Base-by-base conservation (phyloP, 2,113 vertebrate genomes). In the Anarrhichthys ocellatus region DNA sequence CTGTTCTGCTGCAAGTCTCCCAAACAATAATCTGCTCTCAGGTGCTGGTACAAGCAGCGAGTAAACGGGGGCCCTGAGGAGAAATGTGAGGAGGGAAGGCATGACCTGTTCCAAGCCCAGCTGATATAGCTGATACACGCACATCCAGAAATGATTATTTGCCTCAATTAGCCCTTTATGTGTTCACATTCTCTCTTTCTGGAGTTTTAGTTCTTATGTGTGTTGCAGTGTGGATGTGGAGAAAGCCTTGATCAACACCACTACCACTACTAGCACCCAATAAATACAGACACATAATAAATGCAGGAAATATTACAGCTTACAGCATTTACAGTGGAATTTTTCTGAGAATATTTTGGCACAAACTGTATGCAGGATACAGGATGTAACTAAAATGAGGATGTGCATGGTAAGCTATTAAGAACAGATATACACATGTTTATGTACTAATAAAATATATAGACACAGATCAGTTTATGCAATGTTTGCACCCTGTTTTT, bases 51-150 rank as follows among this genome's bases (percentile, higher is more conserved):
- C 81, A 88, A 92, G 73, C 90, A 86, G 73, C 86, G 89, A 65
- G 74, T 91, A 74, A 93, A 94, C 38, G 88, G 94, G 87, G 87
- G 81, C 72, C 90, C 85, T 79, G 88, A 90, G 80, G 92, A 94
- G 87, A 92, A 88, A 84, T 91, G 88, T 86, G 95, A 95, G 88
- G 83, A 94, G 89, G 85, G 85, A 79, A 91, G 86, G 59, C 81
- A 91, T 73, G 92, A 85, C 80, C 84, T 94, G 80, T 74, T 93
- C 68, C 91, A 90, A 86, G 89, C 90, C 78, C 87, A 92, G 73
- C 73, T 92, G 68, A 89, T 91, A 77, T 82, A 93, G 85, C 74
- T 92, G 67, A 29, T 29, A 27, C 8, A 38, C n/a, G n/a, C n/a
- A n/a, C n/a, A n/a, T n/a, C n/a, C n/a, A n/a, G n/a, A n/a, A n/a